Evolutionary conservation across 2,113 vertebrate species (phyloP).

Genomic region (Brachyistius frenatus): DNA sequence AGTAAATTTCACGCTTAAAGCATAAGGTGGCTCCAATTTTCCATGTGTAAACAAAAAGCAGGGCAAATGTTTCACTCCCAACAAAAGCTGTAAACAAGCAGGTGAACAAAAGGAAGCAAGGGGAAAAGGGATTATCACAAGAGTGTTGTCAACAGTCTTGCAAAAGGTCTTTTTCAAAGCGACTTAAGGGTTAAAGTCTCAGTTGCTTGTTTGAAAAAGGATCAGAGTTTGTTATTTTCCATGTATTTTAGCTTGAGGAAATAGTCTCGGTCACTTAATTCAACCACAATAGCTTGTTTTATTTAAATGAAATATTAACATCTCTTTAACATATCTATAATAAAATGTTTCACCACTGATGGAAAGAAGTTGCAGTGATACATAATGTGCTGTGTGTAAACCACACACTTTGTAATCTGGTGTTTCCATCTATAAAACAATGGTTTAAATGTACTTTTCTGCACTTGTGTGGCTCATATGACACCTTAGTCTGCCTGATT

Average conservation of each 20-base stretch:
- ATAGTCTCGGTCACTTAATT: not conserved
- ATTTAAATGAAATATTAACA: not conserved
- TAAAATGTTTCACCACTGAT: no score
- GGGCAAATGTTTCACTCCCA: slow-evolving; percentile 49
- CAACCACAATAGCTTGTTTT: not conserved
- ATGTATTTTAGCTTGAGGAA: slow-evolving; percentile 11
- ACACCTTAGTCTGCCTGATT: slow-evolving; percentile 32
- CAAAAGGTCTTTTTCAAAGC: slow-evolving; percentile 58
- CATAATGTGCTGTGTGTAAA: slow-evolving; percentile 8
- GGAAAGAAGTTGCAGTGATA: no score
- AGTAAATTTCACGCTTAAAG: slow-evolving; percentile 53
- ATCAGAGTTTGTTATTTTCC: not conserved
- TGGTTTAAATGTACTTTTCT: slow-evolving; percentile 8
- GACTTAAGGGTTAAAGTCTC: slow-evolving; percentile 15
- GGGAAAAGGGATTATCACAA: slow-evolving; percentile 38
- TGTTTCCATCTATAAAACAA: slow-evolving; percentile 26
- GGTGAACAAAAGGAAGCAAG: slow-evolving; percentile 67
- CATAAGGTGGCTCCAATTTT: slow-evolving; percentile 63
- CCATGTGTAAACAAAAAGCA: slow-evolving; percentile 61
- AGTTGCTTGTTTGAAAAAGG: slow-evolving; percentile 3
- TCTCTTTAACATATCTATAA: no score
- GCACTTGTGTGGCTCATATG: slow-evolving; percentile 22
- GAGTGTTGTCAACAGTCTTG: slow-evolving; percentile 16
- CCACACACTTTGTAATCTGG: not conserved
- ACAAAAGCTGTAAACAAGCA: slow-evolving; percentile 63